These are phyloP conservation scores for Tupiocoris notatus DNA, from an alignment of 2,888 invertebrate species.

Conservation along the genomic window DNA sequence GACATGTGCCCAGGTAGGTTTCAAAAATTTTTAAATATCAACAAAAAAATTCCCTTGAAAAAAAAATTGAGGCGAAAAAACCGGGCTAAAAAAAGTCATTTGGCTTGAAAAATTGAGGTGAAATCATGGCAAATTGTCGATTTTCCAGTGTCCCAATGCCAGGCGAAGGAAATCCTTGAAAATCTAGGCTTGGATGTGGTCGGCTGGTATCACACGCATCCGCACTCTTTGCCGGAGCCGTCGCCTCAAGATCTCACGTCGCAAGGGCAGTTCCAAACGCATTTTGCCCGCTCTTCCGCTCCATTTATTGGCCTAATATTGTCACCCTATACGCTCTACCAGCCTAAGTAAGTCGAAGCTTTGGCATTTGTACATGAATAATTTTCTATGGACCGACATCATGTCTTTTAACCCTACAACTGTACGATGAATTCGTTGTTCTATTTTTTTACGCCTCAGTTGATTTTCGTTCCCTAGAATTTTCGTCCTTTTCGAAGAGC, in stretches of 20 bases:
- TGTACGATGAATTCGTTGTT: no score
- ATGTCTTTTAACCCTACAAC: no score
- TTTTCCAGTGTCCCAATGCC: conserved; percentile 25
- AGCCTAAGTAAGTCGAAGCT: conserved; percentile 14
- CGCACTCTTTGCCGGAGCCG: conserved; percentile 15
- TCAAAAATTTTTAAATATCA: not conserved
- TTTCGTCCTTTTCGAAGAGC: conserved; percentile 13
- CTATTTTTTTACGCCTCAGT: no score
- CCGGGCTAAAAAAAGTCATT: no score
- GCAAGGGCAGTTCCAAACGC: conserved; percentile 20
- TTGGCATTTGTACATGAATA: no score
- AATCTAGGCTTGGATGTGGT: conserved; percentile 17
- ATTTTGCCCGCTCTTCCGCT: conserved; percentile 21
- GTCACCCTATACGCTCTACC: conserved; percentile 14
- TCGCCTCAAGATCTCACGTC: conserved; percentile 27
- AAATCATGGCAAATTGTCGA: no score
- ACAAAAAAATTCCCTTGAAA: not conserved
- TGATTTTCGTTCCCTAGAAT: no score
- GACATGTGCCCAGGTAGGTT: conserved; percentile 34
- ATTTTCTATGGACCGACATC: no score
- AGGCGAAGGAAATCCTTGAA: conserved; percentile 17
- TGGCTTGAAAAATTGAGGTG: no score
- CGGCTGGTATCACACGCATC: conserved; percentile 34
- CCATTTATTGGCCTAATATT: conserved; percentile 29
- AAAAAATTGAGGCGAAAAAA: no score